phyloP scores from a whole-genome alignment of 2,113 vertebrate species.

The Atrichornis clamosus region DNA sequence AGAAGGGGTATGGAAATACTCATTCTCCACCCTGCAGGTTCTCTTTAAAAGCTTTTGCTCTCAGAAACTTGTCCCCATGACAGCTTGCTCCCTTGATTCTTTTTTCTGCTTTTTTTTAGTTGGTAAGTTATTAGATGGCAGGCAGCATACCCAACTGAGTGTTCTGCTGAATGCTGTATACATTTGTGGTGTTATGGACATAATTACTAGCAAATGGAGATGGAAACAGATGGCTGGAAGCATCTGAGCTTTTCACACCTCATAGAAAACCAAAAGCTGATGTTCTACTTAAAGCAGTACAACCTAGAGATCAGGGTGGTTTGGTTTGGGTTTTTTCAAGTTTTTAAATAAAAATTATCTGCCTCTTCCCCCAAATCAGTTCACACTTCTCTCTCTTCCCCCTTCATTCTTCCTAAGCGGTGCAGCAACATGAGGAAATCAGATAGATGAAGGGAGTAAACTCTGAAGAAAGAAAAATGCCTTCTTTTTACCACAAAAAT shows the following conservation, averaged over 20 bases:
- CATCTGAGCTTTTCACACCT: constrained; percentile 55
- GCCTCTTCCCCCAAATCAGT: background rate
- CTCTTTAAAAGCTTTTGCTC: background rate
- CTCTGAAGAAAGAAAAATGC: background rate
- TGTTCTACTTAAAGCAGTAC: constrained; percentile 14
- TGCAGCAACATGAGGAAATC: background rate
- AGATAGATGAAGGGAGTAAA: background rate
- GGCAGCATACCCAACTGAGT: background rate
- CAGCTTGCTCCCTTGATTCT: background rate
- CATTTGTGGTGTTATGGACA: constrained; percentile 22
- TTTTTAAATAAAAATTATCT: background rate
- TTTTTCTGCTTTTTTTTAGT: background rate
- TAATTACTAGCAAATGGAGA: constrained; percentile 39
- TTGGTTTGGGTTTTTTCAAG: background rate
- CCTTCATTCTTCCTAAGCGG: background rate
- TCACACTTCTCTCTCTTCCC: background rate
- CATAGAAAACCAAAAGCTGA: constrained; percentile 25
- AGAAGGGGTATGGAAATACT: background rate
- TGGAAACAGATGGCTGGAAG: constrained; percentile 58
- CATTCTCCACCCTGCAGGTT: background rate
- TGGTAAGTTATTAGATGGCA: background rate
- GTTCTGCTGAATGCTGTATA: constrained; percentile 10
- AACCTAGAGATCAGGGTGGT: background rate
- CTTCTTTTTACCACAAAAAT: background rate
- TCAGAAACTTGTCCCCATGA: background rate